phyloP scores from a whole-genome alignment of 2,113 vertebrate genomes.

The Piprites chloris region DNA sequence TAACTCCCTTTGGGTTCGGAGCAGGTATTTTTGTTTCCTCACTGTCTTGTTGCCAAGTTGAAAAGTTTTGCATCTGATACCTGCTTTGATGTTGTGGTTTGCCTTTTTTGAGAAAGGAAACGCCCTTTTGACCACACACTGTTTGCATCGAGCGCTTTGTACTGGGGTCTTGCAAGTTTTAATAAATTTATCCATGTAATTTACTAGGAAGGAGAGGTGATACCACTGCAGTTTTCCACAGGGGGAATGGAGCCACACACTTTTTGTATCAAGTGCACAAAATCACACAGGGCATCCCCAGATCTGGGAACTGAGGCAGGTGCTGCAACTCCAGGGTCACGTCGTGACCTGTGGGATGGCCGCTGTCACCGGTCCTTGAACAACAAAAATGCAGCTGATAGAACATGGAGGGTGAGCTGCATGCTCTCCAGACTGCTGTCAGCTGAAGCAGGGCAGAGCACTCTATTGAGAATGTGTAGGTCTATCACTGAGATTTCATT shows the following conservation, averaged over 20 bases:
- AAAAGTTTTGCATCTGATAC: neutral
- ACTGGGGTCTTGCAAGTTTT: neutral
- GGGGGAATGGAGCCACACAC: rapidly evolving
- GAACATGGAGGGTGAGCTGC: rapidly evolving
- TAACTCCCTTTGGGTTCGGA: neutral
- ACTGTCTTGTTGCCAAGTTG: neutral
- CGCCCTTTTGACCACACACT: neutral
- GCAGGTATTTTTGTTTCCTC: neutral
- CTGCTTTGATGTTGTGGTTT: neutral
- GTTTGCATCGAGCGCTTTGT: neutral
- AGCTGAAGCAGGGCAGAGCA: neutral
- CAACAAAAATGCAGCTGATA: neutral
- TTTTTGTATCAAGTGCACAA: neutral
- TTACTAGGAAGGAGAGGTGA: neutral
- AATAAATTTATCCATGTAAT: neutral
- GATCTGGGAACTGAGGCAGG: neutral
- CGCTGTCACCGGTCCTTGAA: rapidly evolving
- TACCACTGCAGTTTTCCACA: rapidly evolving
- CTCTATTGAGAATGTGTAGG: neutral
- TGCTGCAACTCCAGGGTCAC: neutral
- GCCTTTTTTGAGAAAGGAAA: neutral
- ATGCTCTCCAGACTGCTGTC: neutral
- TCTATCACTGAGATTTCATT: neutral
- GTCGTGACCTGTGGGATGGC: neutral
- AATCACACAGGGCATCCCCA: neutral